Percentiles rank a stretch among this genome's conserved stretches.
These are phyloP conservation scores for Blera fallax DNA, from an alignment of 2,888 invertebrate species.

Conservation along the genomic window DNA sequence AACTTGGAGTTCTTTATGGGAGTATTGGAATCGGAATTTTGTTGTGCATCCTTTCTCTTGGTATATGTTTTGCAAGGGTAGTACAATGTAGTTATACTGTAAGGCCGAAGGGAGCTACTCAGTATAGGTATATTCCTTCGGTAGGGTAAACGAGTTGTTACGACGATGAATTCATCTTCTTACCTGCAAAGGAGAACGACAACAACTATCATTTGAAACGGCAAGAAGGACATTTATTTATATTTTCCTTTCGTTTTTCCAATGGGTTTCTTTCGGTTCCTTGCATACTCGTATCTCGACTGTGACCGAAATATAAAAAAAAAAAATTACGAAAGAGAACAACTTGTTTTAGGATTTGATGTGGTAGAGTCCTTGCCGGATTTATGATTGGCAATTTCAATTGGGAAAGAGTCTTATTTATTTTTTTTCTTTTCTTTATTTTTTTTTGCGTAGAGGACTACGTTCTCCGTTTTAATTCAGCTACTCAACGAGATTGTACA, in stretches of 20 bases:
- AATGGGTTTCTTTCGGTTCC: neutral
- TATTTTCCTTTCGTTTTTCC: slow-evolving; percentile 37
- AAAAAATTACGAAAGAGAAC: neutral
- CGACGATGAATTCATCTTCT: slow-evolving; percentile 34
- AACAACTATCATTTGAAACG: slow-evolving; percentile 40
- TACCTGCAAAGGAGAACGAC: slow-evolving; percentile 25
- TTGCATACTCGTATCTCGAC: neutral
- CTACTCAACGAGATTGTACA: slow-evolving; percentile 21
- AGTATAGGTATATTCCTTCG: neutral
- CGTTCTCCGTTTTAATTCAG: neutral
- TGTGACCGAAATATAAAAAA: neutral
- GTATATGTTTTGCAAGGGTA: neutral
- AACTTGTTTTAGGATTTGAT: neutral
- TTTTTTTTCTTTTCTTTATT: too few relatives aligned
- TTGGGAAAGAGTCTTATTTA: neutral
- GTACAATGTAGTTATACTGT: neutral
- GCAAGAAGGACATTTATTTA: slow-evolving; percentile 42
- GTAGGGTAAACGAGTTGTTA: neutral
- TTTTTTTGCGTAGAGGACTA: too few relatives aligned
- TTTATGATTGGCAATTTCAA: slow-evolving; percentile 44
- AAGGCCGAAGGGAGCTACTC: too few relatives aligned
- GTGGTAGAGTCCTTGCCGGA: neutral
- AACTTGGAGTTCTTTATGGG: slow-evolving; percentile 43
- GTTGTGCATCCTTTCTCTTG: neutral
- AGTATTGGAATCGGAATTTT: slow-evolving; percentile 48